These are phyloP conservation scores for Sciaenops ocellatus DNA, from an alignment of 2,797 vertebrate species.

Conservation along the genomic window DNA sequence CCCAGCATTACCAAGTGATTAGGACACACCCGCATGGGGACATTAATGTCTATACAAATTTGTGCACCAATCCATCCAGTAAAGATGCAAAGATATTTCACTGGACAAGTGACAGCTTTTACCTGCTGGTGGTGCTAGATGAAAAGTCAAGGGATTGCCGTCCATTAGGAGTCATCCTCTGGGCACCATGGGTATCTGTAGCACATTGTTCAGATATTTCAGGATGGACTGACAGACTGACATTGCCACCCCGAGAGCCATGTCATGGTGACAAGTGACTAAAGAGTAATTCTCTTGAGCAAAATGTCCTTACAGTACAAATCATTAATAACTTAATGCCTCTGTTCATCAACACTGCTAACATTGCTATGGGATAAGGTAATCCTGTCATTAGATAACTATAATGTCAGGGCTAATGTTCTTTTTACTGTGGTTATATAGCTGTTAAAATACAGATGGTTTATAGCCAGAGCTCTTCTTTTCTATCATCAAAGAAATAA, in stretches of 20 bases:
- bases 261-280: background rate
- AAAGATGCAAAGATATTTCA: background rate
- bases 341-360: conserved; percentile 31
- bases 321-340: conserved; percentile 27
- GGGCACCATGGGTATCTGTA: background rate
- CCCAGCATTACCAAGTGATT: background rate
- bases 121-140: background rate
- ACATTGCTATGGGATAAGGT: conserved; percentile 30
- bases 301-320: conserved; percentile 20
- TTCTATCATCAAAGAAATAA: conserved; percentile 31
- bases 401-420: conserved; percentile 8
- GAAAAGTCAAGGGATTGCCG: background rate
- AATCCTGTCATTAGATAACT: conserved; percentile 27
- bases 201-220: background rate
- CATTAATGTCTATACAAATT: background rate
- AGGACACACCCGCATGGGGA: background rate
- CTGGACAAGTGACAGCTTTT: background rate
- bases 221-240: background rate
- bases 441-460: conserved; percentile 15
- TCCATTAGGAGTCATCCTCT: background rate
- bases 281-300: conserved; percentile 12
- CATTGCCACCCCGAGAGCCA: background rate
- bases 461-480: conserved; percentile 6
- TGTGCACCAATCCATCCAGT: background rate
- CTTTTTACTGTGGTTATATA: conserved; percentile 27